Evolutionary conservation across 2,797 vertebrate genomes (phyloP).

Genomic region (Lerista edwardsae): DNA sequence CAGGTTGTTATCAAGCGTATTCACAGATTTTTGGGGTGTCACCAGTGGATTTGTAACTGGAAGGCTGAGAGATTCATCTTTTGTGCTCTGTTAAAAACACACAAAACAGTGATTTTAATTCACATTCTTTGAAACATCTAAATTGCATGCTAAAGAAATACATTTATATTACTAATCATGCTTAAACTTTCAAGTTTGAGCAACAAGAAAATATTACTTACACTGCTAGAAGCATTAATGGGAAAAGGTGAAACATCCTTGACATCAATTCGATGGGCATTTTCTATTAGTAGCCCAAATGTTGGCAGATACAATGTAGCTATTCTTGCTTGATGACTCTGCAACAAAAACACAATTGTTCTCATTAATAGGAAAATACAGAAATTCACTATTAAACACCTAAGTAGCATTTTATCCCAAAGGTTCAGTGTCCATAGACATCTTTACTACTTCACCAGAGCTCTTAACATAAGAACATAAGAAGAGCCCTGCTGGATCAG

Average conservation of each 20-base stretch:
- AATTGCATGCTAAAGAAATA: background rate
- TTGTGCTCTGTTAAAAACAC: constrained; percentile 78
- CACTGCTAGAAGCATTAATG: constrained; percentile 80
- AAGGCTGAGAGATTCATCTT: constrained; percentile 83
- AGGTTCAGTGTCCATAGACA: background rate
- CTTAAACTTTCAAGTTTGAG: background rate
- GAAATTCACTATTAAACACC: background rate
- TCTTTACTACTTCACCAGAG: background rate
- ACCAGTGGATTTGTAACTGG: constrained; percentile 78
- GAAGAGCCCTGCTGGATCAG: too few relatives aligned
- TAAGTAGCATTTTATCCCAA: background rate
- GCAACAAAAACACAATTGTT: constrained; percentile 54
- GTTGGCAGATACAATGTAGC: constrained; percentile 95
- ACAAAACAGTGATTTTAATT: background rate
- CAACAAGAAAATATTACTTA: constrained; percentile 70
- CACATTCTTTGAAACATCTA: background rate
- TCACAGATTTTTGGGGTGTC: constrained; percentile 88
- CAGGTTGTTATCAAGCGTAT: constrained; percentile 86
- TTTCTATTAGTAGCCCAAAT: constrained; percentile 96
- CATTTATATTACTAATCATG: background rate
- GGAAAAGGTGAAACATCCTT: constrained; percentile 85
- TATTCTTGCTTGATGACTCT: constrained; percentile 94
- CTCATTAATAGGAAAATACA: background rate
- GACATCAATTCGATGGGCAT: constrained; percentile 89
- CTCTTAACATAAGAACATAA: too few relatives aligned